Evolutionary conservation across 1,140 invertebrate species (phyloP).

Genomic region (Drosophila ananassae): DNA sequence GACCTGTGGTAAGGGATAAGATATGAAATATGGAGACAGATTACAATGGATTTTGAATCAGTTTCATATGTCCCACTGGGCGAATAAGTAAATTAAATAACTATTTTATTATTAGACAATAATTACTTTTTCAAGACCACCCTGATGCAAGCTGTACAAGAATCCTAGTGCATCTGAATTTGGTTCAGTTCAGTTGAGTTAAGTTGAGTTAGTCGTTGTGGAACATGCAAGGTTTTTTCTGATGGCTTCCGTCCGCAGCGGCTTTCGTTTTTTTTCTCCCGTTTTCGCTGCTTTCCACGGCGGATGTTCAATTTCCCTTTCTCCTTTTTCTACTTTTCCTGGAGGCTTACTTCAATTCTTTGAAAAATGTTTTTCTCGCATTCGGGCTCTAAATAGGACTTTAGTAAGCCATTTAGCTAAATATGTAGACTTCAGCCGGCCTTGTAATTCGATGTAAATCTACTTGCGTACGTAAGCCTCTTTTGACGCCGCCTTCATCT

Average conservation of each 20-base stretch:
- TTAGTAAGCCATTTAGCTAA: slow-evolving; percentile 18
- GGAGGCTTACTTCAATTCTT: slow-evolving; percentile 5
- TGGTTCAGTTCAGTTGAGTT: slow-evolving; percentile 44
- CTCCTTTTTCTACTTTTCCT: slow-evolving; percentile 4
- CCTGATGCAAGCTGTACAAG: slow-evolving; percentile 45
- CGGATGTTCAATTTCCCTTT: slow-evolving; percentile 76
- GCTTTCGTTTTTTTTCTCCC: slow-evolving; percentile 29
- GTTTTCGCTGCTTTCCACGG: slow-evolving; percentile 35
- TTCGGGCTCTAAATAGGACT: background rate
- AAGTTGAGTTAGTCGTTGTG: slow-evolving; percentile 42
- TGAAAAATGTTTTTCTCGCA: slow-evolving; percentile 16
- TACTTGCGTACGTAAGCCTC: slow-evolving; percentile 1
- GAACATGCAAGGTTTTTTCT: slow-evolving; percentile 55
- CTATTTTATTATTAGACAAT: too few species aligned
- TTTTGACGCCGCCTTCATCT: slow-evolving; percentile 5
- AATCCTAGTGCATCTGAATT: slow-evolving; percentile 41
- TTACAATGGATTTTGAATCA: too few species aligned
- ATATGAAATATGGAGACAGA: too few species aligned
- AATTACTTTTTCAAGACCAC: too few species aligned
- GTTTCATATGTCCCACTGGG: too few species aligned
- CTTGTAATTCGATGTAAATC: slow-evolving; percentile 6
- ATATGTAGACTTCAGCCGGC: slow-evolving; percentile 12
- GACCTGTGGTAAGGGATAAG: too few species aligned
- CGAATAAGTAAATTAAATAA: too few species aligned
- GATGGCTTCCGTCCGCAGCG: slow-evolving; percentile 61